Evolutionary conservation across 2,113 vertebrate genomes (phyloP).

Genomic region (Strigops habroptila): DNA sequence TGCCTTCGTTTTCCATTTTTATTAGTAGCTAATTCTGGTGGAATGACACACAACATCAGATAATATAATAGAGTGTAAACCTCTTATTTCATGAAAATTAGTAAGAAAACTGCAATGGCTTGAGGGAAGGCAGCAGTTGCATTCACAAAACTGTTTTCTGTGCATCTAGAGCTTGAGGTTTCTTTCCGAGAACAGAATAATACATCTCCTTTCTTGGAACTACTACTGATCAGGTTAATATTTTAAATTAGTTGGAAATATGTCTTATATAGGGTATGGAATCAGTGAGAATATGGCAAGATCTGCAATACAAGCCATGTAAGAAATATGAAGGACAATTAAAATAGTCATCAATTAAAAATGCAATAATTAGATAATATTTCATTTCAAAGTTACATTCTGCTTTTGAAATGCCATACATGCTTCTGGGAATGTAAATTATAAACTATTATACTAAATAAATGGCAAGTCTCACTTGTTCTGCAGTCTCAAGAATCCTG

Average conservation of each 20-base stretch:
- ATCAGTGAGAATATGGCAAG: neutral
- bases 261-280: neutral
- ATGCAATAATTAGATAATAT: neutral
- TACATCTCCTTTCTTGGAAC: neutral
- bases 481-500: neutral
- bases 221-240: neutral
- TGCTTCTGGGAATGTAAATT: conserved; percentile 1
- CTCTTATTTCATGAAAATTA: neutral
- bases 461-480: neutral
- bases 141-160: neutral
- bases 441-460: neutral
- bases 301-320: neutral
- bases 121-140: neutral
- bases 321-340: neutral
- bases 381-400: neutral
- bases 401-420: neutral
- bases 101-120: neutral
- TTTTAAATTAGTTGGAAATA: neutral
- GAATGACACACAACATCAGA: neutral
- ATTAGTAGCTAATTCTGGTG: neutral
- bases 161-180: neutral
- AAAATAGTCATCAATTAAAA: neutral
- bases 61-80: neutral
- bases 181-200: neutral
- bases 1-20: neutral